Evolutionary conservation across 1,140 invertebrate species (phyloP), one percentile per base, ranked within the genome.

Genomic region (Zaprionus gabonicus): DNA sequence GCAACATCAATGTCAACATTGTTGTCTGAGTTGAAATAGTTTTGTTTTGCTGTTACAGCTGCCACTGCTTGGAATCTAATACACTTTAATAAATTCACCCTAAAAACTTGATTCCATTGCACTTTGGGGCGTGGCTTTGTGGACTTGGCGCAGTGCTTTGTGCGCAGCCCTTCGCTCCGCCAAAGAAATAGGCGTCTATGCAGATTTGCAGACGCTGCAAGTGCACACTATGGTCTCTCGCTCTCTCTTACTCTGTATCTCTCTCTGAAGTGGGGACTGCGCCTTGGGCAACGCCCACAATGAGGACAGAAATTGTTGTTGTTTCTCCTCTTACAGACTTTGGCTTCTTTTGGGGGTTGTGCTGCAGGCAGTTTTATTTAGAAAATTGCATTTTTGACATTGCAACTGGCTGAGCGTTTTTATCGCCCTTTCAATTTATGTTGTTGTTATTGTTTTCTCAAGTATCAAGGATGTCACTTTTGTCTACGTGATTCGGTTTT

Each of bases 121-220:
- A 80, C 13, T 77, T 72, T 36, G 70, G 80, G 84, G 84, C 84
- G 81, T 83, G 84, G 64, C 41, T 5, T 34, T 34, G 9, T 51
- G 76, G 55, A 31, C 27, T 41, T 57, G 75, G 67, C 64, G 84
- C 87, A 86, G 73, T 72, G 36, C 46, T 67, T 76, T 76, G 74
- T 87, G 84, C 84, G 84, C 84, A 87, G 71, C 46, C 74, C 64
- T 71, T 46, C 81, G 83, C 84, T 88, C 84, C 84, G 88, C 63
- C 69, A 75, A 57, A 73, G 56, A 68, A 72, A 60, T 59, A 78
- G 76, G 51, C 71, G 64, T 74, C 83, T 83, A 88, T 88, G 84
- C 84, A 88, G 80, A 88, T 87, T 87, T 88, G 84, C 84, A 87
- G 84, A 84, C 84, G 81, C 84, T 87, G 84, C 84, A 87, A 88